Base-by-base conservation (phyloP, 2,113 vertebrate genomes). In the Rana temporaria region DNA sequence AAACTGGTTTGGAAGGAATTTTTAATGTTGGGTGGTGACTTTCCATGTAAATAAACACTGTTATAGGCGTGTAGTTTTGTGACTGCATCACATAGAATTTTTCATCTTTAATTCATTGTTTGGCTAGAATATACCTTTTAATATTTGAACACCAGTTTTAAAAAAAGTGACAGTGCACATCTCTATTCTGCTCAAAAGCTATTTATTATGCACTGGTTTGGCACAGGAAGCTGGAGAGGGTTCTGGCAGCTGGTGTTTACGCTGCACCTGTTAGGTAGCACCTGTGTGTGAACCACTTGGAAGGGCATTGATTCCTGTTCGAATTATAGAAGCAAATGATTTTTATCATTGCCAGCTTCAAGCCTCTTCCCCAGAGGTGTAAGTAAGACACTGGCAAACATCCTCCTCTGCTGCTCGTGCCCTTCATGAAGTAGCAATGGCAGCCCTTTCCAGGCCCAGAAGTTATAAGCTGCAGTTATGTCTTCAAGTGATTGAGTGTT, bases 181-280 rank as follows among this genome's bases (percentile, higher is more conserved):
- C 34, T 60, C 6, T 59, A 4, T 42, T 11, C 53, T 26, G 71
- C 52, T 24, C 30, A 60, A 68, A 60, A 56, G n/a, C 62, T 52
- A 60, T 68, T 83, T 68, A 52, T 76, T 76, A 83, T 68, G 52
- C 72, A 30, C 53, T 79, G 62, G 52, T 82, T 83, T 83, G 72
- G 81, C 81, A 83, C 30, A 0, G 64, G 32, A 76, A 83, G 52
- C 71, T 20, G 32, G 20, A 14, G 22, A 17, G 68, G 53, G 9
- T 38, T 60, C 60, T 52, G 52, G 73, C 81, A 83, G 81, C 81
- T 83, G 72, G 65, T 76, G 72, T 72, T 68, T 75, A 75, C 32
- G 16, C 81, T 76, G 72, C 81, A 76, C 71, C 81, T 68, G 81
- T 83, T 76, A 76, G 19, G 52, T 57, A 75, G 81, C 72, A 76